Evolutionary conservation across 2,797 vertebrate species (phyloP).

Genomic region (Poeciliopsis infans): DNA sequence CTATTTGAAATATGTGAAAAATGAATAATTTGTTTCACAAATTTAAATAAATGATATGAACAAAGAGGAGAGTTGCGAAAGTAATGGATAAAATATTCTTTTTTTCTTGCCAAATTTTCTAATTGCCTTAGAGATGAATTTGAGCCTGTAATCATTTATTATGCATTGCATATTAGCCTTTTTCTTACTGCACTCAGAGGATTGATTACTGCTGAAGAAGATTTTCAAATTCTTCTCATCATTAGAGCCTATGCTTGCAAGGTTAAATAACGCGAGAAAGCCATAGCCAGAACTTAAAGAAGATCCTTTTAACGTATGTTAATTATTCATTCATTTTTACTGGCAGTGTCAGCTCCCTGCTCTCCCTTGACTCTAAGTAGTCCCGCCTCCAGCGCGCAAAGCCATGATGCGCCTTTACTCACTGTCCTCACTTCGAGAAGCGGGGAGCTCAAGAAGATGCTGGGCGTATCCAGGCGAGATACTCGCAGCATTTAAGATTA

Average conservation of each 20-base stretch:
- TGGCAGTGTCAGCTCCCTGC: neutral
- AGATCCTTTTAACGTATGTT: neutral
- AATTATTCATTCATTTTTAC: neutral
- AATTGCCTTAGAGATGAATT: neutral
- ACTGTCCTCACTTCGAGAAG: slow-evolving; percentile 22
- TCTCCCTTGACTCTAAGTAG: slow-evolving; percentile 2
- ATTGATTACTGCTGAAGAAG: neutral
- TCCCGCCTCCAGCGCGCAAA: slow-evolving; percentile 69
- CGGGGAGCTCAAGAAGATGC: slow-evolving; percentile 30
- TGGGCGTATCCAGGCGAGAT: slow-evolving; percentile 1
- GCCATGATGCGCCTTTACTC: slow-evolving; percentile 58
- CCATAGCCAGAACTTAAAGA: neutral
- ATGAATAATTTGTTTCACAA: neutral
- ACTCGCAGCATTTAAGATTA: neutral
- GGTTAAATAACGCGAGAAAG: neutral
- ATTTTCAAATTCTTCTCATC: neutral
- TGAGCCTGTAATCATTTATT: neutral
- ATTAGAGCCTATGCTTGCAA: neutral
- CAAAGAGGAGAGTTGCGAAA: too few relatives aligned
- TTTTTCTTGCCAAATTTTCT: neutral
- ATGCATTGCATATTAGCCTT: neutral
- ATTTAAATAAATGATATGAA: neutral
- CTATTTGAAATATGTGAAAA: neutral
- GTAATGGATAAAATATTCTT: too few relatives aligned
- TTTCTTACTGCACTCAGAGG: neutral